Evolutionary conservation across 2,113 vertebrate species (phyloP).

Genomic region (Apeltes quadracus): DNA sequence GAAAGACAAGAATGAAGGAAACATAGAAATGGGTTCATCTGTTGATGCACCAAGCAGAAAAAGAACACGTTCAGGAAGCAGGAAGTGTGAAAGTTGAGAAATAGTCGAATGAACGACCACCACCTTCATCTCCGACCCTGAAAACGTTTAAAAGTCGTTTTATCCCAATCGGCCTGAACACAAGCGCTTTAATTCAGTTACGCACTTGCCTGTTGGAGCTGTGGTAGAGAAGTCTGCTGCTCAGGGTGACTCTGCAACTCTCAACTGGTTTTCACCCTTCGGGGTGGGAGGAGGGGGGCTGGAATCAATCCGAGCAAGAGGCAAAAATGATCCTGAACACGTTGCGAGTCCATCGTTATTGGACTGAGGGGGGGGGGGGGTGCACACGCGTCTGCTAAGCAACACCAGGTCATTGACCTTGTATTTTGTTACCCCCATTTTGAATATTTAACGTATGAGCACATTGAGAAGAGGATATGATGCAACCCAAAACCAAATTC

Average conservation of each 20-base stretch:
- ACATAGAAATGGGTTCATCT: neutral
- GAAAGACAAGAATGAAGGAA: conserved; percentile 1
- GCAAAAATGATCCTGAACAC: neutral
- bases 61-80: neutral
- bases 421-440: neutral
- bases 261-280: neutral
- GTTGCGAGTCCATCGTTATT: neutral
- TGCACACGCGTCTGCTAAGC: neutral
- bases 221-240: neutral
- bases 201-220: neutral
- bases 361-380: neutral
- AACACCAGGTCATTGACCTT: neutral
- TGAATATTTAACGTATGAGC: neutral
- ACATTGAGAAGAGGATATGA: neutral
- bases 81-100: neutral
- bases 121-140: neutral
- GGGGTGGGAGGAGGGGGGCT: neutral
- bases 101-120: neutral
- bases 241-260: neutral
- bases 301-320: conserved; percentile 1
- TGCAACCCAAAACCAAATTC: neutral
- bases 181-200: neutral
- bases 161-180: no score
- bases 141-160: neutral
- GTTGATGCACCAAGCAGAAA: conserved; percentile 12